Base-by-base conservation (phyloP, 1,140 invertebrate genomes). In the Harpegnathos saltator region DNA sequence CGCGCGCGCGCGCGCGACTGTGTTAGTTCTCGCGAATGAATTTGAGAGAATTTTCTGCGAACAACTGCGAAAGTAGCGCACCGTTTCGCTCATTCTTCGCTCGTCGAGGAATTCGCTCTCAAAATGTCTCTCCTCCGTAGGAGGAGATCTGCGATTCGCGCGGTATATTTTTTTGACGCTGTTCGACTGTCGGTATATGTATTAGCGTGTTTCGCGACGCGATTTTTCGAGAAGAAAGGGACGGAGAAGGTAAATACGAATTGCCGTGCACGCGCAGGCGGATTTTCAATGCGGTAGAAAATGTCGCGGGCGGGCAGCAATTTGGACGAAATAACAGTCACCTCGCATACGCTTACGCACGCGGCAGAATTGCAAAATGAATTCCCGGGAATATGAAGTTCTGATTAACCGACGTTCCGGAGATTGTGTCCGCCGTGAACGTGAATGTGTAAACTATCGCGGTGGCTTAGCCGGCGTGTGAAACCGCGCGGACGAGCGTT, bases 351-450 rank as follows among this genome's bases (percentile, higher is more conserved):
- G 62, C 62, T 83, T 83, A 78, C 17, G 22, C 26, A 68, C 33
- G n/a, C 3, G 52, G 69, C 65, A 86, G 38, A 44, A 84, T 80
- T 74, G 58, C 48, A 80, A 84, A 87, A 87, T 80, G 71, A 78
- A 84, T 87, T 87, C 63, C 68, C 50, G 26, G 15, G 19, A 48
- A 69, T 68, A 82, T 82, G 15, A 77, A 58, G 50, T 73, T 78
- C 68, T 69, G 85, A 87, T 87, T 87, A 84, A 86, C 71, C 82
- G 5, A 26, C 61, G 48, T 84, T 61, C 61, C 85, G 33, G 29
- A 38, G 62, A 86, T 83, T 78, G 3, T 44, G 3, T 44, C 73
- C 50, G 7, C 15, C 17, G 38, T 61, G 33, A 22, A 17, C 15
- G n/a, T 3, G n/a, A n/a, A 52, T 48, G 38, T 59, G 59, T 59